These are phyloP conservation scores for Lepisosteus osseus DNA, from an alignment of 2,113 vertebrate genomes.

Conservation along the genomic window DNA sequence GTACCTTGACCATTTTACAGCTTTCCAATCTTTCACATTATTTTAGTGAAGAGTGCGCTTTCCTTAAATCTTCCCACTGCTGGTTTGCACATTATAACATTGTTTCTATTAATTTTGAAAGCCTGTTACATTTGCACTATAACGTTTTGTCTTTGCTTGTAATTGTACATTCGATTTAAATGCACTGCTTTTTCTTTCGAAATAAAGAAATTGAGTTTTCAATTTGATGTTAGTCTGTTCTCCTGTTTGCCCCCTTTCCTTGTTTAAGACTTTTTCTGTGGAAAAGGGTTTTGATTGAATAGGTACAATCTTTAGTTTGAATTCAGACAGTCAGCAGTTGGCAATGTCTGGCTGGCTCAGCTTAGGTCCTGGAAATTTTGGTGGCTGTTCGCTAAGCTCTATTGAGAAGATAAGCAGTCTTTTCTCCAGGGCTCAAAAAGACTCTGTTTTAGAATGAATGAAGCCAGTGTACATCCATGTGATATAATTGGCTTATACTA, in stretches of 20 bases:
- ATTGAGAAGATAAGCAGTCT: background rate
- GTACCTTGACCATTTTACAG: no score
- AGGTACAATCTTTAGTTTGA: background rate
- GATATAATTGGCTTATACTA: background rate
- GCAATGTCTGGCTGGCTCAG: constrained; percentile 12
- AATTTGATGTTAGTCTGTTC: constrained; percentile 14
- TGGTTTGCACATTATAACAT: no score
- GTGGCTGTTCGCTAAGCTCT: background rate
- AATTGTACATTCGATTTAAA: background rate
- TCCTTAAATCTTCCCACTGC: no score
- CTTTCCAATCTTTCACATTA: no score
- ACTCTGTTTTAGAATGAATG: background rate
- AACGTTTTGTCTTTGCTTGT: no score
- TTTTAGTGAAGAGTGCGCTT: no score
- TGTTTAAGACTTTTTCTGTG: constrained; percentile 16
- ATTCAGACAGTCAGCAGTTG: constrained; percentile 4
- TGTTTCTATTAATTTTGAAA: no score
- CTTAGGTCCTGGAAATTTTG: background rate
- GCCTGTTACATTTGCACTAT: no score
- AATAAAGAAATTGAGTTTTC: constrained; percentile 31
- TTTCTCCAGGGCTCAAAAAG: background rate
- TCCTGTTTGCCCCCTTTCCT: constrained; percentile 21
- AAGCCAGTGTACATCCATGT: background rate
- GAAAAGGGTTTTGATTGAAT: background rate
- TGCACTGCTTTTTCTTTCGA: constrained; percentile 22